Evolutionary conservation across 2,888 invertebrate genomes (phyloP), one percentile per base, ranked within the genome.

Genomic region (Keiferia lycopersicella): DNA sequence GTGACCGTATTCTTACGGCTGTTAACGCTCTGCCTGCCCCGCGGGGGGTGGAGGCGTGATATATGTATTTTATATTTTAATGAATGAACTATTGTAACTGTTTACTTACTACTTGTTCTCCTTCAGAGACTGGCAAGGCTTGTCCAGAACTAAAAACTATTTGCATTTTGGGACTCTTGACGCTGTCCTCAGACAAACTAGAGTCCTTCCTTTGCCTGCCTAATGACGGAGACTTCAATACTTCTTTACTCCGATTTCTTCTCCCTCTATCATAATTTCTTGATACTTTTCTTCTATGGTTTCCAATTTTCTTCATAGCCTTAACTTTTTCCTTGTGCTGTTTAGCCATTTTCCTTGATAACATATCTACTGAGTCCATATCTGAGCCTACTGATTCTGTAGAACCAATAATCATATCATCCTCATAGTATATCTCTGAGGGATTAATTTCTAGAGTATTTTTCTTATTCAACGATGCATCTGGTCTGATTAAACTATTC

Each of bases 21-120:
- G n/a, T n/a, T n/a, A n/a, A n/a, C n/a, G n/a, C n/a, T n/a, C n/a
- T n/a, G n/a, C n/a, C n/a, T n/a, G n/a, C n/a, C n/a, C n/a, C n/a
- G n/a, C n/a, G n/a, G n/a, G n/a, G n/a, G n/a, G 26, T 26, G 6
- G 26, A 26, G 26, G 2, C 6, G 26, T 26, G 26, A 2, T 26
- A 26, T 26, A 26, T 4, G 2, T 26, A 26, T 26, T 26, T 26
- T 26, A 26, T 39, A 12, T 39, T 39, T 39, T 10, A 7, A 7
- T 39, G 1, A 39, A 12, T 1, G 2, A 12, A 1, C 8, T 39
- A 39, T 41, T 41, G 6, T 14, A 20, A 7, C 12, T 3, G 6
- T 11, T 20, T 20, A 51, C 87, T 85, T 76, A 93, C 93, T 73
- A 93, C 91, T 92, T 93, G 89, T 79, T 94, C 94, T 8, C 94